A percentile compares a stretch with the other conserved stretches of the same genome.
Conservation (phyloP, 2,888 invertebrate genomes). For the Polydrusus pterygomalis region DNA sequence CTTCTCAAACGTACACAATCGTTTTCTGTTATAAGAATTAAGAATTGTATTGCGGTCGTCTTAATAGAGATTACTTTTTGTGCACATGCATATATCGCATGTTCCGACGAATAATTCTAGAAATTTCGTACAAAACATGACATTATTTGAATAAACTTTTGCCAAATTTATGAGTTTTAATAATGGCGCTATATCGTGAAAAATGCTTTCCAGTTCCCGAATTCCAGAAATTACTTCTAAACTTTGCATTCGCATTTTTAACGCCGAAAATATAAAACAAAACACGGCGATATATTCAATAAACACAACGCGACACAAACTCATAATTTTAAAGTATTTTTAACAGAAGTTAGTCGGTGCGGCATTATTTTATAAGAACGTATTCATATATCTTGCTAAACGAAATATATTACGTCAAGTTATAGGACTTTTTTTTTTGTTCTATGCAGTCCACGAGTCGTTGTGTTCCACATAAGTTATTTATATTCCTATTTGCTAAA, state of each 20-base stretch:
- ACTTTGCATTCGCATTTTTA: slow-evolving; percentile 34
- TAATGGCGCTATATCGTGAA: slow-evolving; percentile 25
- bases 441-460: slow-evolving; percentile 44
- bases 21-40: no score
- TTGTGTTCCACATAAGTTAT: slow-evolving; percentile 52
- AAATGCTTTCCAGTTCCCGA: slow-evolving; percentile 20
- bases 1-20: no score
- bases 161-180: slow-evolving; percentile 24
- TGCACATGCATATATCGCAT: no score
- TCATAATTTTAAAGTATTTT: slow-evolving; percentile 49
- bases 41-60: no score
- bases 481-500: slow-evolving; percentile 56
- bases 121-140: slow-evolving; percentile 1
- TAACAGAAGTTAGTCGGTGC: slow-evolving; percentile 33
- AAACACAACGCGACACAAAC: slow-evolving; percentile 30
- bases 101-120: neutral
- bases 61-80: no score
- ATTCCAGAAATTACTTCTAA: slow-evolving; percentile 27
- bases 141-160: slow-evolving; percentile 25
- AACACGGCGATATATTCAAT: slow-evolving; percentile 36
- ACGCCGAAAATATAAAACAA: slow-evolving; percentile 38
- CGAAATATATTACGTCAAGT: slow-evolving; percentile 54
- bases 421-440: slow-evolving; percentile 51
- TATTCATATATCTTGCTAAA: slow-evolving; percentile 42
- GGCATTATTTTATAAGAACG: slow-evolving; percentile 33